Conservation (phyloP, 23 tunicate species). For the Phallusia fumigata region DNA sequence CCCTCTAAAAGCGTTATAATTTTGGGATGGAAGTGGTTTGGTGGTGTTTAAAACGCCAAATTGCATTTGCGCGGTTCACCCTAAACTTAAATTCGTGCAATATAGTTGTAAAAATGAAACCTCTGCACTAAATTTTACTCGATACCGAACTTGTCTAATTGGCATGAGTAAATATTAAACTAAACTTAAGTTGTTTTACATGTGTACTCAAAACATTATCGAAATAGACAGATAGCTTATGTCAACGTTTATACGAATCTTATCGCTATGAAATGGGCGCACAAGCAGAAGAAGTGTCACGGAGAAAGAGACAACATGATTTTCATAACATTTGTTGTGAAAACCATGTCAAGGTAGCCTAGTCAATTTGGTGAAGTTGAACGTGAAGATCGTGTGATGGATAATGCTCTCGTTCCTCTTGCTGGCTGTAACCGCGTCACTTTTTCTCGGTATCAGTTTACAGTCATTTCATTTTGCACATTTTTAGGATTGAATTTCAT, state of each 20-base stretch:
- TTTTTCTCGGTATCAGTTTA: constrained; percentile 3
- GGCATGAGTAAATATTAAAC: background rate
- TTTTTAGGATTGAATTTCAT: background rate
- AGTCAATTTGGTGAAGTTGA: background rate
- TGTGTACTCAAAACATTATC: background rate
- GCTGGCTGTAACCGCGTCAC: background rate
- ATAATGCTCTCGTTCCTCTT: background rate
- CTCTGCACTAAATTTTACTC: too few relatives aligned
- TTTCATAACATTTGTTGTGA: constrained; percentile 6
- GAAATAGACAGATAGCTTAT: constrained; percentile 5
- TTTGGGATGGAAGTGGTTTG: too few relatives aligned
- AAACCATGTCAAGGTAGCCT: background rate
- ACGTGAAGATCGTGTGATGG: background rate
- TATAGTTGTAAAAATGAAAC: too few relatives aligned
- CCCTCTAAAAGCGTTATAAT: too few relatives aligned
- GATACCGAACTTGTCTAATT: too few relatives aligned
- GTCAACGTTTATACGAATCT: constrained; percentile 3
- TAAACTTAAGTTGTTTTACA: background rate
- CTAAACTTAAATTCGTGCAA: too few relatives aligned
- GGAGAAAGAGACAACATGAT: background rate
- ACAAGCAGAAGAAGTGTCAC: background rate
- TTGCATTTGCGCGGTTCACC: too few relatives aligned
- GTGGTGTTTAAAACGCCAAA: too few relatives aligned
- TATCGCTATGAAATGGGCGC: background rate
- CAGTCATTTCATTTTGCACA: background rate